phyloP scores from a whole-genome alignment of 2,113 vertebrate species.

The Menura novaehollandiae region DNA sequence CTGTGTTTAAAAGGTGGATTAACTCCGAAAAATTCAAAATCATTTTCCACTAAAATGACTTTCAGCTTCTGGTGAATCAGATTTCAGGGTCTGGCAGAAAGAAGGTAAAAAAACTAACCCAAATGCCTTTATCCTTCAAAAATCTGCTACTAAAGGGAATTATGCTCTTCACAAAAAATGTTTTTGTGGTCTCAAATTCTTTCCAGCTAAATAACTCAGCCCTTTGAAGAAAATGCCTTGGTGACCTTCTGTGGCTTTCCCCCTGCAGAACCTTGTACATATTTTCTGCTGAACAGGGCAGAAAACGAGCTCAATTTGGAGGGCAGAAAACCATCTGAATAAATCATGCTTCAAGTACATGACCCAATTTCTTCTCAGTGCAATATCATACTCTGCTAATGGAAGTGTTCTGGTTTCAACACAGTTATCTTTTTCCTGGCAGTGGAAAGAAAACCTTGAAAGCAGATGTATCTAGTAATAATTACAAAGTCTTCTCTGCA shows the following conservation, averaged over 20 bases:
- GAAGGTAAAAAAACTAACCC: not conserved
- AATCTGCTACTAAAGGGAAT: not conserved
- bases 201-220: not conserved
- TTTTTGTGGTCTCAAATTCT: not conserved
- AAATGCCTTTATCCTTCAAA: not conserved
- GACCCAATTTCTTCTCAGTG: constrained; percentile 11
- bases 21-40: not conserved
- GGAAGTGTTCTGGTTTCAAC: not conserved
- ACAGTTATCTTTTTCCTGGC: not conserved
- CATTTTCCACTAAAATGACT: not conserved
- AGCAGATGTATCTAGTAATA: not conserved
- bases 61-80: not conserved
- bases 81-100: not conserved
- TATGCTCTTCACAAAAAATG: not conserved
- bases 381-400: not conserved
- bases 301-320: not conserved
- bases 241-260: not conserved
- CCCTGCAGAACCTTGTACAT: not conserved
- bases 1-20: not conserved
- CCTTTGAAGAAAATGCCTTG: not conserved
- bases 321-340: not conserved
- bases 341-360: constrained; percentile 22
- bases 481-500: not conserved
- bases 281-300: constrained; percentile 9
- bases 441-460: not conserved